Base-by-base conservation (phyloP, 1,140 invertebrate genomes). In the Euura saliciscinereae region DNA sequence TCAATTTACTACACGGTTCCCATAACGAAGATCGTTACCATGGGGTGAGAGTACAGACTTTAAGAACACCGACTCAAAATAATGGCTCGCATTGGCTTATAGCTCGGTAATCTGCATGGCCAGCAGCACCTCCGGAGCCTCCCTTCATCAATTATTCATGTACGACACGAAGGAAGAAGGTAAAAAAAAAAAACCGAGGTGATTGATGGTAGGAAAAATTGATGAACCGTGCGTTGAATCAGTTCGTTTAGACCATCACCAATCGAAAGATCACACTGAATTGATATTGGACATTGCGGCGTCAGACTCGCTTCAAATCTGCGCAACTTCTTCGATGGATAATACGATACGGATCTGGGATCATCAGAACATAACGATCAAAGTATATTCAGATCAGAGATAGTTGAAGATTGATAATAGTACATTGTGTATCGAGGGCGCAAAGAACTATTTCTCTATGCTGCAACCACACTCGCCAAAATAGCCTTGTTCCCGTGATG, bases 261-360 rank as follows among this genome's bases (percentile, higher is more conserved):
- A 3, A 28, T 71, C 71, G 6, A 74, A 78, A 51, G 75, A 80
- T 70, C 80, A 82, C 43, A 75, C 75, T 1, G 74, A 65, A 3
- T 13, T 43, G 6, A 74, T 82, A 70, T 10, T 75, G 13, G 75
- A 69, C 68, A 73, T 82, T 7, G 71, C 73, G 7, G 71, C 71
- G 5, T 74, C 59, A 0, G 78, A 80, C 43, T 64, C 73, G 6
- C 70, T 82, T 45, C 46, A 75, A 67, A 72, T 82, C 51, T 82
- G 80, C 59, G 78, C 71, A 43, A 78, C 77, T 3, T 79, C 80
- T 2, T 80, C 80, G 6, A 42, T 73, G 43, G 80, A 82, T 70
- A 71, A 76, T 10, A 77, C 79, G 0, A 75, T 82, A 65, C 64
- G 75, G 43, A 73, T 82, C n/a, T 82, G 80, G 80, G 75, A 79